Base-by-base conservation (phyloP, 1,140 invertebrate genomes). In the Lycorma delicatula region DNA sequence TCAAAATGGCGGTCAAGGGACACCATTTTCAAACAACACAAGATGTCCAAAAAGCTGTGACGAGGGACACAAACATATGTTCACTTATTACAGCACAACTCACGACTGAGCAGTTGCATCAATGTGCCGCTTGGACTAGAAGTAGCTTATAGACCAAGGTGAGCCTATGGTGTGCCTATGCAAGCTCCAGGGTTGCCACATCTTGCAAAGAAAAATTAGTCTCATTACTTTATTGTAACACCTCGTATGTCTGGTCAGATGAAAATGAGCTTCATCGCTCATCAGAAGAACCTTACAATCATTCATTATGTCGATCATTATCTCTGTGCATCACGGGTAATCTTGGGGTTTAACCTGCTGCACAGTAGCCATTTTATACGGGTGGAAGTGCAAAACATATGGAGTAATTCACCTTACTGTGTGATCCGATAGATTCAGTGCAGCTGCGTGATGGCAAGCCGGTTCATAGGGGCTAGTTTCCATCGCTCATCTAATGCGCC, bases 171-270 rank as follows among this genome's bases (percentile, higher is more conserved):
- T n/a, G n/a, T n/a, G n/a, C n/a, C n/a, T n/a, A n/a, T n/a, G n/a
- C n/a, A n/a, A n/a, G n/a, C n/a, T n/a, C n/a, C n/a, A n/a, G n/a
- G n/a, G n/a, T n/a, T n/a, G n/a, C n/a, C n/a, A n/a, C n/a, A n/a
- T n/a, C n/a, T n/a, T n/a, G n/a, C n/a, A n/a, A n/a, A n/a, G n/a
- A n/a, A n/a, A n/a, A n/a, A n/a, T n/a, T n/a, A n/a, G n/a, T n/a
- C n/a, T n/a, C n/a, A n/a, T n/a, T n/a, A n/a, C n/a, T n/a, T n/a
- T n/a, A n/a, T n/a, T n/a, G n/a, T n/a, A n/a, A n/a, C n/a, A n/a
- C n/a, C n/a, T 72, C 9, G 72, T 66, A 50, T 61, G 64, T 7
- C 70, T 68, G 59, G 64, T 64, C 27, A 71, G 59, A 59, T 68
- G 62, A 53, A 59, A 59, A 54, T 59, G 57, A 2, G 50, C 50